Conservation (phyloP, 2,113 vertebrate genomes). For the Microtus pennsylvanicus region DNA sequence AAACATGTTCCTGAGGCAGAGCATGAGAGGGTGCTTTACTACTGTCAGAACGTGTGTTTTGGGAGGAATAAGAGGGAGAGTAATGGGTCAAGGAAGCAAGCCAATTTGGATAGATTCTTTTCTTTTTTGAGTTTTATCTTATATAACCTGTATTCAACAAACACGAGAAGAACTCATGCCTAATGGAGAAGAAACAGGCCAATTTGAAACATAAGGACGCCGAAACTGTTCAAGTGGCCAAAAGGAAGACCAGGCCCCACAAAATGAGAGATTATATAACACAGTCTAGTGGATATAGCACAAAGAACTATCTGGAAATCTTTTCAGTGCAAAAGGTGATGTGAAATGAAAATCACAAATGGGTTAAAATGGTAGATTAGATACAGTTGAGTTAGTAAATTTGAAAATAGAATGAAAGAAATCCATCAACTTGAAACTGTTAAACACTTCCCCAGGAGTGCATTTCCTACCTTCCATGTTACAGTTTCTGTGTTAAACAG, state of each 20-base stretch:
- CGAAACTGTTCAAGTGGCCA: neutral
- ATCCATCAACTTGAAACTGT: neutral
- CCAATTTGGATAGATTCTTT: neutral
- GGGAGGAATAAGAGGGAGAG: neutral
- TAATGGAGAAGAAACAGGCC: neutral
- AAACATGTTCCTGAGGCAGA: neutral
- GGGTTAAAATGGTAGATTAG: neutral
- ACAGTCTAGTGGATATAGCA: neutral
- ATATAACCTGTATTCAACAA: neutral
- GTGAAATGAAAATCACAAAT: neutral
- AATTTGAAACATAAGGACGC: slow-evolving; percentile 5
- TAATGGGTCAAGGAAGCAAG: neutral
- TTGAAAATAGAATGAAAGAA: slow-evolving; percentile 14
- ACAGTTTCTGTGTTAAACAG: neutral
- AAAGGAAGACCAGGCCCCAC: neutral
- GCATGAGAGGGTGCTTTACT: neutral
- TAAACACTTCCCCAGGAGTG: neutral
- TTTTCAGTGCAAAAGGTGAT: neutral
- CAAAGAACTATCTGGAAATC: neutral
- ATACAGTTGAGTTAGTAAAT: neutral
- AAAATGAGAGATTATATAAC: neutral
- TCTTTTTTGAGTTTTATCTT: neutral
- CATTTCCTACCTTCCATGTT: neutral
- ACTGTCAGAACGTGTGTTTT: neutral
- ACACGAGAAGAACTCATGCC: neutral